Evolutionary conservation across 1,140 invertebrate genomes (phyloP).

Genomic region (Danaus melanippus): DNA sequence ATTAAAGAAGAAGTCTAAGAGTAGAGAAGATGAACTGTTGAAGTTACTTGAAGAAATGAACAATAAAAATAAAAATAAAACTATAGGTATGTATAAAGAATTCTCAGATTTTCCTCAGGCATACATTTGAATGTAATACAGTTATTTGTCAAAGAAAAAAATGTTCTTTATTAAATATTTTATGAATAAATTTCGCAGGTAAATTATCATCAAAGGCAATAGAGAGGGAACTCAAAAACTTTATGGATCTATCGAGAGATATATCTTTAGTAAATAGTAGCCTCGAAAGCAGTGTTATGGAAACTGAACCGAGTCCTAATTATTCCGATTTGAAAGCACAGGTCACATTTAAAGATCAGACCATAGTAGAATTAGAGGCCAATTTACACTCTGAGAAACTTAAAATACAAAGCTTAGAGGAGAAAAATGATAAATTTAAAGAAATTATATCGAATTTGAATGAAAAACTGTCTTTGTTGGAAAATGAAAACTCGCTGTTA

Average conservation of each 20-base stretch:
- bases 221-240: slow-evolving; percentile 26
- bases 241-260: slow-evolving; percentile 38
- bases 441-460: slow-evolving; percentile 29
- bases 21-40: slow-evolving; percentile 52
- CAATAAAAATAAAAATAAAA: slow-evolving; percentile 22
- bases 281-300: slow-evolving; percentile 32
- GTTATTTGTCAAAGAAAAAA: slow-evolving; percentile 1
- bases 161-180: slow-evolving; percentile 8
- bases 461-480: slow-evolving; percentile 29
- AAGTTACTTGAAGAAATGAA: slow-evolving; percentile 44
- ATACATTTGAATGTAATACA: slow-evolving; percentile 1
- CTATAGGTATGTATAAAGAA: slow-evolving; percentile 24
- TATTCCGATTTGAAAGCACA: slow-evolving; percentile 29
- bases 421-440: slow-evolving; percentile 32
- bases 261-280: slow-evolving; percentile 41
- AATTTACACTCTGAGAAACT: slow-evolving; percentile 32
- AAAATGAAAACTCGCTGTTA: slow-evolving; percentile 39
- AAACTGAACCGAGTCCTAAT: slow-evolving; percentile 14
- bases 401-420: slow-evolving; percentile 40
- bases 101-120: neutral
- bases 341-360: slow-evolving; percentile 31
- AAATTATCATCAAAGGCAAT: slow-evolving; percentile 25
- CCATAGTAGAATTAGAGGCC: slow-evolving; percentile 39
- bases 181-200: slow-evolving; percentile 19
- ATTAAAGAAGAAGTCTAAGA: slow-evolving; percentile 47